Percentiles rank a stretch among this genome's conserved stretches.
These are phyloP conservation scores for Folsomia manolachei DNA, from an alignment of 2,888 invertebrate species.

Conservation along the genomic window DNA sequence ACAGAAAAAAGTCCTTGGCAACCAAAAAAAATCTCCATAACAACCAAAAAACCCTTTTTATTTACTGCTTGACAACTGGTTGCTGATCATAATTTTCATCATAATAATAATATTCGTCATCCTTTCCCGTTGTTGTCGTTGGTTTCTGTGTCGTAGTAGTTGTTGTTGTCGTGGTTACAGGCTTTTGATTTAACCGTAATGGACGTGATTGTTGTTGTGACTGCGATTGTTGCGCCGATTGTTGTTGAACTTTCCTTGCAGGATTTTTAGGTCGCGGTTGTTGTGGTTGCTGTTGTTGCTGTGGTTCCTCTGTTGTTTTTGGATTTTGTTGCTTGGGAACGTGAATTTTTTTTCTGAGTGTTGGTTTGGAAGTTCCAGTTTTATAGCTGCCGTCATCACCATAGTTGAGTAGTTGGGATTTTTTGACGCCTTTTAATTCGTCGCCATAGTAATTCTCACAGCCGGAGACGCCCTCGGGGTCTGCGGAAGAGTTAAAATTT, in stretches of 20 bases:
- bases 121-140: constrained; percentile 17
- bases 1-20: no score
- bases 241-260: constrained; percentile 12
- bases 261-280: background rate
- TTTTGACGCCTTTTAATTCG: constrained; percentile 91
- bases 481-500: no score
- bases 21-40: no score
- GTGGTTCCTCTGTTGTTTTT: constrained; percentile 12
- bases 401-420: constrained; percentile 78
- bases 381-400: constrained; percentile 55
- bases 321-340: constrained; percentile 23
- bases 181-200: background rate
- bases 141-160: constrained; percentile 39
- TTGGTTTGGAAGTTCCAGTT: constrained; percentile 42
- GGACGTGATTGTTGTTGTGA: constrained; percentile 21
- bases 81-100: constrained; percentile 49
- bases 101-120: constrained; percentile 49
- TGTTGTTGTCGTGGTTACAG: background rate
- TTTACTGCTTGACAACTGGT: no score
- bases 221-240: constrained; percentile 16
- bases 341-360: constrained; percentile 45
- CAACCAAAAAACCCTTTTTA: no score
- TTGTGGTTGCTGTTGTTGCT: constrained; percentile 19
- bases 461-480: constrained; percentile 92
- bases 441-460: constrained; percentile 97